These are phyloP conservation scores for Meteorus sp. DNA, from an alignment of 1,140 invertebrate species.

Conservation along the genomic window DNA sequence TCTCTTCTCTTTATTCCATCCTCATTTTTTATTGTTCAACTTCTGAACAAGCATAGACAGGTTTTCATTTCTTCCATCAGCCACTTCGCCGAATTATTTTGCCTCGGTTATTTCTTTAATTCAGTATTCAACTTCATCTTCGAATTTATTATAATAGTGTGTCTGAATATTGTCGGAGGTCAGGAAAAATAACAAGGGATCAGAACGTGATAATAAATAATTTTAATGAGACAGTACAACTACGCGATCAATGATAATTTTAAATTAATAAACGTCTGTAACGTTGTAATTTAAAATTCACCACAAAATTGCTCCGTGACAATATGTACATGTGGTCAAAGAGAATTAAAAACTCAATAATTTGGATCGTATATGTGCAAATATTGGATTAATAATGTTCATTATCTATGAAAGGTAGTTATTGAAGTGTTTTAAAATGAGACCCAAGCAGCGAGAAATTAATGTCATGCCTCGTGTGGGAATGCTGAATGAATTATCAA, in stretches of 20 bases:
- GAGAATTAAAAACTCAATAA: neutral
- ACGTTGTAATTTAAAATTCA: too few species aligned
- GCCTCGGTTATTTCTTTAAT: too few species aligned
- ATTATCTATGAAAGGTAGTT: neutral
- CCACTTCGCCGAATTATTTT: too few species aligned
- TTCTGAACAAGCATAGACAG: too few species aligned
- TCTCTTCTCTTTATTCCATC: neutral
- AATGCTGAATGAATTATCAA: neutral
- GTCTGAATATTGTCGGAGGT: neutral
- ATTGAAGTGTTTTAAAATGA: constrained; percentile 12
- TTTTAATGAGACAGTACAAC: too few species aligned
- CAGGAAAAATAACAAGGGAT: neutral
- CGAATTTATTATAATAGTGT: neutral
- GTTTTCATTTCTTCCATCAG: too few species aligned
- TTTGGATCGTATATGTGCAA: neutral
- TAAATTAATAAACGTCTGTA: too few species aligned
- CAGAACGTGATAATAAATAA: neutral
- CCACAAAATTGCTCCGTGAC: too few species aligned
- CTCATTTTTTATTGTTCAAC: neutral
- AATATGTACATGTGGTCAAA: too few species aligned
- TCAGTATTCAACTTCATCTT: neutral
- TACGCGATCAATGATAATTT: too few species aligned
- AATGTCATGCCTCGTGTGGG: neutral
- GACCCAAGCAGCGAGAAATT: constrained; percentile 10
- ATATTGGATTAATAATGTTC: too few species aligned